Evolutionary conservation across 2,113 vertebrate species (phyloP).

Genomic region (Phylloscopus whistleri): DNA sequence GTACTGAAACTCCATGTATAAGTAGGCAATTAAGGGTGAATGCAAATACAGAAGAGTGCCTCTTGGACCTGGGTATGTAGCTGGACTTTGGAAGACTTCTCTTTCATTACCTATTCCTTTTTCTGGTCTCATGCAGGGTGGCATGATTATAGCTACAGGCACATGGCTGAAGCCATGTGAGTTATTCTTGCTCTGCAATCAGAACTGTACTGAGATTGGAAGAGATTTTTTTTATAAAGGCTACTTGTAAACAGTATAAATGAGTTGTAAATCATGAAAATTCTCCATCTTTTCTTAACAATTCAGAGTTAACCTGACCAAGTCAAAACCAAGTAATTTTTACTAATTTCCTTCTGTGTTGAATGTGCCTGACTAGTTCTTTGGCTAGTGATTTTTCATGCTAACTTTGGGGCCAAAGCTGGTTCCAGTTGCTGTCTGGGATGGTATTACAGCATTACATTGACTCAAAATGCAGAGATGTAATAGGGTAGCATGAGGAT

Average conservation of each 20-base stretch:
- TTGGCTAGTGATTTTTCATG: not conserved
- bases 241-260: not conserved
- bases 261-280: not conserved
- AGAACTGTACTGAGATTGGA: not conserved
- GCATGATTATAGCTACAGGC: not conserved
- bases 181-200: not conserved
- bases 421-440: not conserved
- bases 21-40: not conserved
- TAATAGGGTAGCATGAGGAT: not conserved
- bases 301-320: not conserved
- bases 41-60: not conserved
- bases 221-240: not conserved
- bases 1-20: not conserved
- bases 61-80: not conserved
- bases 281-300: not conserved
- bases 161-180: not conserved
- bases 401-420: not conserved
- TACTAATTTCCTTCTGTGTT: not conserved
- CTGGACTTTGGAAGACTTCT: constrained; percentile 16
- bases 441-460: not conserved
- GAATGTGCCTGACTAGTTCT: not conserved
- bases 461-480: not conserved
- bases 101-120: not conserved
- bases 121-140: not conserved
- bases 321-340: not conserved